Conservation (phyloP, 2,797 vertebrate genomes). For the Hephaestus fuliginosus region DNA sequence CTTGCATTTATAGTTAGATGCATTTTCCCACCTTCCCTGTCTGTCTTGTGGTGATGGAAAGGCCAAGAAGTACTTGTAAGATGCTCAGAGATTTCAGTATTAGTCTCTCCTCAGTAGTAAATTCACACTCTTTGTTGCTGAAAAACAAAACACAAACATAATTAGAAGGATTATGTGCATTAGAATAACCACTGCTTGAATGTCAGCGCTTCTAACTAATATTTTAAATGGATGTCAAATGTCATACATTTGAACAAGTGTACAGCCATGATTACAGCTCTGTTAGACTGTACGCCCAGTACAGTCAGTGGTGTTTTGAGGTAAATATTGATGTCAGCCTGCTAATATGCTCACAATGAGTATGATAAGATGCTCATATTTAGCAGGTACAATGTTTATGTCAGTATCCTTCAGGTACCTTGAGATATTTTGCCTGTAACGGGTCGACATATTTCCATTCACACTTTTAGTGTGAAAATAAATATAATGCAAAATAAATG, state of each 20-base stretch:
- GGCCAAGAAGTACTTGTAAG: no score
- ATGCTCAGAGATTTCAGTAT: no score
- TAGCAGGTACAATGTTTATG: not conserved
- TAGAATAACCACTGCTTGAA: conserved; percentile 19
- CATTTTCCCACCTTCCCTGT: no score
- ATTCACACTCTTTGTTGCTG: not conserved
- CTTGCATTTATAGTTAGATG: no score
- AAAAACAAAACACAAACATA: not conserved
- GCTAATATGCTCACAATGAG: no score
- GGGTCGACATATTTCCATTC: not conserved
- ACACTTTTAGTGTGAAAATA: no score
- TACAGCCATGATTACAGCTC: not conserved
- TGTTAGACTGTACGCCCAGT: not conserved
- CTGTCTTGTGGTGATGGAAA: no score
- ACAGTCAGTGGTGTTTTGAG: not conserved
- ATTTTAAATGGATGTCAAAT: not conserved
- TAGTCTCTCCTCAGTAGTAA: no score
- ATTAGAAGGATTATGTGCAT: conserved; percentile 43
- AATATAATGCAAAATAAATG: not conserved
- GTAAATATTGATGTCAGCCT: not conserved
- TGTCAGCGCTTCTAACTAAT: conserved; percentile 3
- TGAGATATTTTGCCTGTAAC: not conserved
- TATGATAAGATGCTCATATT: not conserved
- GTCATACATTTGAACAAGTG: not conserved
- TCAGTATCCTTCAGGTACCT: no score